These are phyloP conservation scores for Zaprionus africanus DNA, from an alignment of 1,140 invertebrate genomes.

Conservation along the genomic window DNA sequence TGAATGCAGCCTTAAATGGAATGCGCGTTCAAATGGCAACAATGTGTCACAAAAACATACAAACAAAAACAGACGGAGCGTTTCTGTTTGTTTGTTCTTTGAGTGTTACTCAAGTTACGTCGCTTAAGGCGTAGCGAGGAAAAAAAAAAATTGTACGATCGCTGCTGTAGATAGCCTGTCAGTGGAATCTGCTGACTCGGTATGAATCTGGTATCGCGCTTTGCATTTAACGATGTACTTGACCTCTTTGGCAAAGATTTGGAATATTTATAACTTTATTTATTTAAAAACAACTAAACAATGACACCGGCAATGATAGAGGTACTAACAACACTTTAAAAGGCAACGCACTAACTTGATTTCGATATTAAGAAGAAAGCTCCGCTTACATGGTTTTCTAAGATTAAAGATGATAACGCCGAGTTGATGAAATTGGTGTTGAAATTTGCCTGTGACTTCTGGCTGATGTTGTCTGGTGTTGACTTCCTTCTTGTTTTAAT, in stretches of 20 bases:
- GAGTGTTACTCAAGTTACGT: not conserved
- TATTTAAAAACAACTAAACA: too few species aligned
- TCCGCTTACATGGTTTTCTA: too few species aligned
- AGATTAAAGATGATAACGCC: too few species aligned
- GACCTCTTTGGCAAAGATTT: constrained; percentile 2
- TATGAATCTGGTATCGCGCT: not conserved
- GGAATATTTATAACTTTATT: constrained; percentile 3
- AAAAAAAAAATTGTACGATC: not conserved
- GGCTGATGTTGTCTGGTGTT: too few species aligned
- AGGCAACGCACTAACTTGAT: too few species aligned
- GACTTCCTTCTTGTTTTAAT: too few species aligned
- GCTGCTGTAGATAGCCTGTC: not conserved
- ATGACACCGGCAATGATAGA: too few species aligned
- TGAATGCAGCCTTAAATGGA: not conserved
- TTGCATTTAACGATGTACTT: constrained; percentile 4
- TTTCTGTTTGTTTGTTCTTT: too few species aligned
- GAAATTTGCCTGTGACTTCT: too few species aligned
- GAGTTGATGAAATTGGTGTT: too few species aligned
- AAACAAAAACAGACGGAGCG: not conserved
- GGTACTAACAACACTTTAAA: too few species aligned
- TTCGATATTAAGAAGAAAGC: too few species aligned
- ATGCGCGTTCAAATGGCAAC: not conserved
- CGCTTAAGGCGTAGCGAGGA: not conserved
- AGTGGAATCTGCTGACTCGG: constrained; percentile 1
- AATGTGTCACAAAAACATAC: not conserved